Percentiles rank a stretch among this genome's conserved stretches.
Conservation (phyloP, 2,888 invertebrate genomes). For the Oxytorus armatus region DNA sequence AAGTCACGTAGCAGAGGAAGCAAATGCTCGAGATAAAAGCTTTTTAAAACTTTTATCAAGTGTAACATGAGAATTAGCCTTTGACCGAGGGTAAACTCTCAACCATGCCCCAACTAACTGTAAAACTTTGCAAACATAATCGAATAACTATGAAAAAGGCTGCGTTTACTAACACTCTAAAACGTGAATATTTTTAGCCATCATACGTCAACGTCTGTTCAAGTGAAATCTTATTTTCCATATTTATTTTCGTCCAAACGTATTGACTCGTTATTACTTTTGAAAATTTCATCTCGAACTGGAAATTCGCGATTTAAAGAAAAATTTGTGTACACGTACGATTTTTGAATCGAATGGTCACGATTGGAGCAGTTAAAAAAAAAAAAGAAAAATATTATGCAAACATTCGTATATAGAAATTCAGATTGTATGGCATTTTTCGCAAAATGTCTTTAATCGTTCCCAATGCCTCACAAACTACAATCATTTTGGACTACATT, state of each 20-base stretch:
- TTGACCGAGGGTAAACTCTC: too few relatives aligned
- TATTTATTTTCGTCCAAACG: constrained; percentile 34
- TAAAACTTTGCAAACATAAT: too few relatives aligned
- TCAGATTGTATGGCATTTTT: too few relatives aligned
- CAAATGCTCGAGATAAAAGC: background rate
- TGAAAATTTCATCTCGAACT: background rate
- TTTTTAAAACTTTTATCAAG: background rate
- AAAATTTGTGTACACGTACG: background rate
- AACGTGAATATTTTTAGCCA: constrained; percentile 46
- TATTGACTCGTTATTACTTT: constrained; percentile 16
- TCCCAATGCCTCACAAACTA: too few relatives aligned
- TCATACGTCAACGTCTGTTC: constrained; percentile 18
- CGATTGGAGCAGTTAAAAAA: too few relatives aligned
- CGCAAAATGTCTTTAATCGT: too few relatives aligned
- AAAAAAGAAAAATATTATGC: too few relatives aligned
- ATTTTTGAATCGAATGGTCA: too few relatives aligned
- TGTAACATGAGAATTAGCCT: background rate
- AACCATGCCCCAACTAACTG: too few relatives aligned
- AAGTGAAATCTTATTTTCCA: constrained; percentile 17
- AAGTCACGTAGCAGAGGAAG: background rate
- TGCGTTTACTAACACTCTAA: background rate
- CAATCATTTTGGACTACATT: too few relatives aligned
- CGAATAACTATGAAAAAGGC: background rate
- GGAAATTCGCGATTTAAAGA: background rate
- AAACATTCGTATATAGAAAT: too few relatives aligned